These are phyloP conservation scores for Theretra japonica DNA, from an alignment of 2,888 invertebrate species.

Conservation along the genomic window DNA sequence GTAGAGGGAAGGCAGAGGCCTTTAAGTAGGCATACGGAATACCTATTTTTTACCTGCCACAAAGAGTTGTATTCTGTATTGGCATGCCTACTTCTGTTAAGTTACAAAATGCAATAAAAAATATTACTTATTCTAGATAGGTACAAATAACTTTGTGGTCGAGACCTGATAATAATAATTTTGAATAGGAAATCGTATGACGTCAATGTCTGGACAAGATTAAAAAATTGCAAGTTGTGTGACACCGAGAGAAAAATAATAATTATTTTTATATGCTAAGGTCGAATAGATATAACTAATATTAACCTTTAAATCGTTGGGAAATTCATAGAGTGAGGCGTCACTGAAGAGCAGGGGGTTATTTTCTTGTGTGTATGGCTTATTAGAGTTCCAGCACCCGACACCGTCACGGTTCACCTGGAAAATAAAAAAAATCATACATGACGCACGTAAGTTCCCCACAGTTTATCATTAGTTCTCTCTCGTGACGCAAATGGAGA, in stretches of 20 bases:
- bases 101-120: no score
- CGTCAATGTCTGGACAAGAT: neutral
- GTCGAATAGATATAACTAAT: neutral
- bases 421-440: slow-evolving; percentile 31
- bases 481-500: no score
- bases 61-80: no score
- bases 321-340: slow-evolving; percentile 88
- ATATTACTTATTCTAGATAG: neutral
- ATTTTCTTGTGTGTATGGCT: slow-evolving; percentile 86
- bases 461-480: no score
- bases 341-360: slow-evolving; percentile 88
- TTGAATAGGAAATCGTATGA: neutral
- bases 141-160: neutral
- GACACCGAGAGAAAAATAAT: neutral
- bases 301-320: slow-evolving; percentile 89
- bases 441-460: neutral
- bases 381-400: slow-evolving; percentile 91
- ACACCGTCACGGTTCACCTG: slow-evolving; percentile 90
- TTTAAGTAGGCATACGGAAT: no score
- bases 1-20: no score
- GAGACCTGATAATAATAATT: neutral
- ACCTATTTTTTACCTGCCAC: no score
- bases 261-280: no score
- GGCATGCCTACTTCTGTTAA: no score
- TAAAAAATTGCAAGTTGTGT: neutral